Evolutionary conservation across 2,888 invertebrate species (phyloP), one percentile per base, ranked within the genome.

Genomic region (Neoscelio sp.): DNA sequence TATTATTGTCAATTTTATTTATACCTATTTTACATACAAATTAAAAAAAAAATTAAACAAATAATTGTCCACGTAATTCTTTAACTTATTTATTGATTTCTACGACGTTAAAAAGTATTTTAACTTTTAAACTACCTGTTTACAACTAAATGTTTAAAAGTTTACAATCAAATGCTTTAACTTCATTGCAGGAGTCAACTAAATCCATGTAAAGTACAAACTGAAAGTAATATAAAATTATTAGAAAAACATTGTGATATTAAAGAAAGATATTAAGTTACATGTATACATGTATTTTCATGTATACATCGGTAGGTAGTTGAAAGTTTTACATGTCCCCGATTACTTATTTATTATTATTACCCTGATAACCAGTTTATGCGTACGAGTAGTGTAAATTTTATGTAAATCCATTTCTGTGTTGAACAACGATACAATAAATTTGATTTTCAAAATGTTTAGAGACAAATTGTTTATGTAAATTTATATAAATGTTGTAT

Each of bases 271-370:
- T n/a, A n/a, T n/a, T n/a, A n/a, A n/a, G n/a, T n/a, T n/a, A n/a
- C n/a, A n/a, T n/a, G n/a, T n/a, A n/a, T 15, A 12, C 12, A 12
- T 35, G 7, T 13, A 2, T 46, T 15, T 12, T 28, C n/a, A 28
- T 20, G 12, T 35, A 23, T 35, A 38, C 23, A 23, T 38, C 23
- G 1, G 40, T 13, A n/a, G 12, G 18, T 58, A 44, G 28, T 58
- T 44, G 12, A 58, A 28, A 30, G 18, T 42, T 58, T 42, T 30
- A 44, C 58, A 44, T 44, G 30, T 8, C 58, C 58, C 30, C n/a
- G 38, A 30, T 58, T 44, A 58, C n/a, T 58, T 42, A 58, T 58
- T 58, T 18, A 44, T 30, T 38, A 13, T 54, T 38, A 33, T n/a
- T n/a, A n/a, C n/a, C n/a, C n/a, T n/a, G n/a, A n/a, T n/a, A n/a